A percentile compares a stretch with the other conserved stretches of the same genome.
Evolutionary conservation across 2,113 vertebrate species (phyloP).

Genomic region (Sphyrna mokarran): DNA sequence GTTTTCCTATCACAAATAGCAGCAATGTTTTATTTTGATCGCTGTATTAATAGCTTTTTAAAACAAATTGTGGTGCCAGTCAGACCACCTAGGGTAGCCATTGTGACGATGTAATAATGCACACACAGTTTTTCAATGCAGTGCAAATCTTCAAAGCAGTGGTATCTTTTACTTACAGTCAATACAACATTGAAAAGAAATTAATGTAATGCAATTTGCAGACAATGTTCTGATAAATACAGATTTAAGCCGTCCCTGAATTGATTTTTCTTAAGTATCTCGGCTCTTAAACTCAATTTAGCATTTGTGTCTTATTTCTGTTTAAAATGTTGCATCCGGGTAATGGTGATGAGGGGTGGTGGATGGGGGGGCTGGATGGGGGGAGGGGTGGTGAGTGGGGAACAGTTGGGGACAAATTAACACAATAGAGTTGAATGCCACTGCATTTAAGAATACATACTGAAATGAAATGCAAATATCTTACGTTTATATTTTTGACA

Average conservation of each 20-base stretch:
- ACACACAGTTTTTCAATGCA: neutral
- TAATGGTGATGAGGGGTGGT: too few relatives aligned
- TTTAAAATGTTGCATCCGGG: neutral
- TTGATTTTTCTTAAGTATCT: slow-evolving; percentile 77
- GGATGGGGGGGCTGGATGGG: too few relatives aligned
- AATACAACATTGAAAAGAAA: slow-evolving; percentile 89
- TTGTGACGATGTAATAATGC: neutral
- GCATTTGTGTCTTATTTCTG: slow-evolving; percentile 65
- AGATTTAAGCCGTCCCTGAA: slow-evolving; percentile 82
- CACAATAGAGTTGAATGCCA: neutral
- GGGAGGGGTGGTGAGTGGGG: too few relatives aligned
- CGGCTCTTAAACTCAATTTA: slow-evolving; percentile 80
- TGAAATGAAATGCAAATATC: neutral
- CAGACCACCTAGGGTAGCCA: neutral
- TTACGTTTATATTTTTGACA: neutral
- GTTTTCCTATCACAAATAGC: neutral
- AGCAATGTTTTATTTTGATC: neutral
- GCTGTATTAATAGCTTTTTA: neutral
- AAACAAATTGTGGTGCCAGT: neutral
- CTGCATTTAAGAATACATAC: neutral
- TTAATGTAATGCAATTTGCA: slow-evolving; percentile 96
- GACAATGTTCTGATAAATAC: slow-evolving; percentile 90
- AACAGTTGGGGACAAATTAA: neutral
- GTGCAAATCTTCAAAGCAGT: slow-evolving; percentile 52
- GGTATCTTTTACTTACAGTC: slow-evolving; percentile 94